These are phyloP conservation scores for Chroicocephalus ridibundus DNA, from an alignment of 2,113 vertebrate genomes.

Conservation along the genomic window DNA sequence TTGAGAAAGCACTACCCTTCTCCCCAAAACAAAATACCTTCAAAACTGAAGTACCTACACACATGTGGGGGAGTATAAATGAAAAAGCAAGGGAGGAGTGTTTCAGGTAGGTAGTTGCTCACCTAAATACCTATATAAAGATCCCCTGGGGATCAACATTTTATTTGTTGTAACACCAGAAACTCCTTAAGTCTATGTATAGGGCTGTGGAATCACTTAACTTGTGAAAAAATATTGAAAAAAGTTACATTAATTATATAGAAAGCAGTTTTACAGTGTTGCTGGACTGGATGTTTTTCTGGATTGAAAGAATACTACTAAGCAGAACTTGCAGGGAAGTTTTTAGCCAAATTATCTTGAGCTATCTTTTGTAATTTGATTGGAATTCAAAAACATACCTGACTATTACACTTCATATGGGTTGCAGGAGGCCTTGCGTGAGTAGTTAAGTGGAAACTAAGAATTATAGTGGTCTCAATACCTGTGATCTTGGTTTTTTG, in stretches of 20 bases:
- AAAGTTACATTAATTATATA: accelerated
- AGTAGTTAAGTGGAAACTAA: neutral
- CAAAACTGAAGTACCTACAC: neutral
- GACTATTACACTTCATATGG: accelerated
- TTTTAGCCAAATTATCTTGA: neutral
- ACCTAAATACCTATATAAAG: neutral
- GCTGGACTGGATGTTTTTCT: neutral
- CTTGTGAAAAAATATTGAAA: neutral
- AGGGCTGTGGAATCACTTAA: neutral
- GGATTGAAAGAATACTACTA: neutral
- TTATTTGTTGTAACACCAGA: neutral
- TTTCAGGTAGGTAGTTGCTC: neutral
- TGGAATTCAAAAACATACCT: neutral
- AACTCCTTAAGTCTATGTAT: neutral
- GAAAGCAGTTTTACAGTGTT: neutral
- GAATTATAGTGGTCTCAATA: neutral
- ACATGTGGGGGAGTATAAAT: neutral
- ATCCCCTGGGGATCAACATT: neutral
- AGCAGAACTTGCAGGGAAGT: neutral
- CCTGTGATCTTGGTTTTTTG: neutral
- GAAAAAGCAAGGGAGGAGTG: neutral
- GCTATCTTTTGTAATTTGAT: neutral
- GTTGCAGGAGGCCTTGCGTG: neutral
- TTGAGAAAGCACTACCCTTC: neutral
- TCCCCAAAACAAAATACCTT: neutral